phyloP scores from a whole-genome alignment of 2,113 vertebrate species.

The Leptocoma aspasia region DNA sequence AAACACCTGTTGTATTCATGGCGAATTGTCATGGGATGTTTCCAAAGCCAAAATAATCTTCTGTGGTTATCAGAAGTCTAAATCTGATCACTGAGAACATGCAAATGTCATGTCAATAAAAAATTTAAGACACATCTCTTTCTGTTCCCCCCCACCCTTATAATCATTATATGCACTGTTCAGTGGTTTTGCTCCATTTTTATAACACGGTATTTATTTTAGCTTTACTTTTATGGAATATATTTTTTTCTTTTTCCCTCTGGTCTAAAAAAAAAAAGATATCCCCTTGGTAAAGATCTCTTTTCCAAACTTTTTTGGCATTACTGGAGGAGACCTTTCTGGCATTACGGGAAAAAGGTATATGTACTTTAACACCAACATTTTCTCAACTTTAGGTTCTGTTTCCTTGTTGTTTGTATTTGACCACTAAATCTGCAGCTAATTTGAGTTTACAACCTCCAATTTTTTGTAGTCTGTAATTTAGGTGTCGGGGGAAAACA shows the following conservation, averaged over 20 bases:
- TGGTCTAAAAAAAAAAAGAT: background rate
- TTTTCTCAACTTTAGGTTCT: background rate
- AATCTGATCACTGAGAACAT: background rate
- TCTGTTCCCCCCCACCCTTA: background rate
- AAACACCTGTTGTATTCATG: rapidly evolving
- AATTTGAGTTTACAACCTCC: background rate
- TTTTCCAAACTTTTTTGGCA: background rate
- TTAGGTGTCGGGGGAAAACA: background rate
- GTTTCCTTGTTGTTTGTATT: background rate
- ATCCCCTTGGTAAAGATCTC: background rate
- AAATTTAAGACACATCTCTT: background rate
- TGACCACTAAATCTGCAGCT: background rate
- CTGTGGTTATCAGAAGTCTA: background rate
- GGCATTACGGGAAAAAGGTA: background rate
- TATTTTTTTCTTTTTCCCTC: background rate
- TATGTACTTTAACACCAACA: background rate
- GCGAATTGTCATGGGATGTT: background rate
- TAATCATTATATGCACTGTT: background rate
- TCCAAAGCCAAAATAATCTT: background rate
- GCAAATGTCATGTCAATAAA: background rate
- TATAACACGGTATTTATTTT: background rate
- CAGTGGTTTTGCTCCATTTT: background rate
- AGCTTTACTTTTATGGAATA: rapidly evolving
- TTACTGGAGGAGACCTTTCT: background rate
- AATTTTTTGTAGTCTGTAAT: background rate